phyloP scores from a whole-genome alignment of 1,140 invertebrate species.

The Diorhabda sublineata region DNA sequence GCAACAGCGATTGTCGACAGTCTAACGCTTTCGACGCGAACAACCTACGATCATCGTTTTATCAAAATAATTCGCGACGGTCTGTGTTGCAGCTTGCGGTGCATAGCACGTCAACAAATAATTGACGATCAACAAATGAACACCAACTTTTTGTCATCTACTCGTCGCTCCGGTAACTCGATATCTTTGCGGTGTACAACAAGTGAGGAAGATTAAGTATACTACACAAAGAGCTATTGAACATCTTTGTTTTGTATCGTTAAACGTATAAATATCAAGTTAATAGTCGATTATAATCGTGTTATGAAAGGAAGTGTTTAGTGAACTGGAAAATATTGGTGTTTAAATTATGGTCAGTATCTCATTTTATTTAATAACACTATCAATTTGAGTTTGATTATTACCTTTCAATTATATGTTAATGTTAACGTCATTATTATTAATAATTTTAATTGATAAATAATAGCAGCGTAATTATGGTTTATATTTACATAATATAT shows the following conservation, averaged over 20 bases:
- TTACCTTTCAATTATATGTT: too few relatives aligned
- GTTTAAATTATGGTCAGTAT: not conserved
- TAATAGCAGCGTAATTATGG: too few relatives aligned
- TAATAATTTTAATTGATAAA: too few relatives aligned
- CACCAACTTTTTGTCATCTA: not conserved
- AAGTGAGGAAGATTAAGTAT: not conserved
- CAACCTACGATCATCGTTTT: not conserved
- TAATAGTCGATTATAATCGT: too few relatives aligned
- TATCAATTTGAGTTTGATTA: too few relatives aligned
- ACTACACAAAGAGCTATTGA: too few relatives aligned
- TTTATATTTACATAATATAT: too few relatives aligned
- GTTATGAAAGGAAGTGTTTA: not conserved
- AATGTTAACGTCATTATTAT: too few relatives aligned
- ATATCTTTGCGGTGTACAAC: not conserved
- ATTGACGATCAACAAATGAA: not conserved
- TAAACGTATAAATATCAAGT: too few relatives aligned
- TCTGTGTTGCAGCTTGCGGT: conserved; percentile 1
- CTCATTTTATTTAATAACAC: not conserved
- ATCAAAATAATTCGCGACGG: not conserved
- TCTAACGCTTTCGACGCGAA: not conserved
- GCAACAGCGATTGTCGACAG: not conserved
- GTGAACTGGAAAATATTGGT: not conserved
- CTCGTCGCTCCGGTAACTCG: not conserved
- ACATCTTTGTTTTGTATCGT: too few relatives aligned
- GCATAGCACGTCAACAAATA: not conserved